A percentile compares a stretch with the other conserved stretches of the same genome.
phyloP scores from a whole-genome alignment of 2,797 vertebrate species.

The Protosalanx chinensis region DNA sequence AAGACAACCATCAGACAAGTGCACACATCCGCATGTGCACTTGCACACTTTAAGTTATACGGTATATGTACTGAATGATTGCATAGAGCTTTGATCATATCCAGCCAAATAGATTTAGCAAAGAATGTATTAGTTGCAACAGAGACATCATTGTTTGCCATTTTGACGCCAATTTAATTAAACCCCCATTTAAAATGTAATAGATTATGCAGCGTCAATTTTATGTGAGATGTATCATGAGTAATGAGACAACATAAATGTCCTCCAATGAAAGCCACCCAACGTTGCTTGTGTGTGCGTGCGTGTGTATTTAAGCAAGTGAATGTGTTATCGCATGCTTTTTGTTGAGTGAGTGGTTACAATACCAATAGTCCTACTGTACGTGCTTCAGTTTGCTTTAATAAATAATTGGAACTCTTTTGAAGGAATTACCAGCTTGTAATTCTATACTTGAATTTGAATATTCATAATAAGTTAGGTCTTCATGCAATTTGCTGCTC shows the following conservation, averaged over 20 bases:
- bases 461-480: slow-evolving; percentile 38
- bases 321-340: slow-evolving; percentile 43
- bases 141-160: slow-evolving; percentile 97
- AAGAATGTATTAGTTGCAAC: slow-evolving; percentile 99
- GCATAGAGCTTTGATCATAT: slow-evolving; percentile 93
- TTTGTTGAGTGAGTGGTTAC: slow-evolving; percentile 57
- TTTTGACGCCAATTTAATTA: slow-evolving; percentile 97
- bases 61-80: slow-evolving; percentile 91
- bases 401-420: slow-evolving; percentile 59
- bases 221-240: slow-evolving; percentile 72
- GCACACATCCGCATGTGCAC: slow-evolving; percentile 65
- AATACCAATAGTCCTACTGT: slow-evolving; percentile 43
- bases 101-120: slow-evolving; percentile 99
- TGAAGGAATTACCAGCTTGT: slow-evolving; percentile 63
- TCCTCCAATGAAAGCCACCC: slow-evolving; percentile 40
- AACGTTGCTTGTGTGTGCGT: slow-evolving; percentile 6
- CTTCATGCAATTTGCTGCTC: slow-evolving; percentile 15
- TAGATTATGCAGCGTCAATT: slow-evolving; percentile 77
- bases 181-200: slow-evolving; percentile 95
- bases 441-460: slow-evolving; percentile 58
- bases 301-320: slow-evolving; percentile 3
- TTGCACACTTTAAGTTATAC: slow-evolving; percentile 64
- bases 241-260: slow-evolving; percentile 67
- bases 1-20: slow-evolving; percentile 83
- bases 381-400: slow-evolving; percentile 53